phyloP scores from a whole-genome alignment of 2,797 vertebrate species.

The Fistularia tabacaria region DNA sequence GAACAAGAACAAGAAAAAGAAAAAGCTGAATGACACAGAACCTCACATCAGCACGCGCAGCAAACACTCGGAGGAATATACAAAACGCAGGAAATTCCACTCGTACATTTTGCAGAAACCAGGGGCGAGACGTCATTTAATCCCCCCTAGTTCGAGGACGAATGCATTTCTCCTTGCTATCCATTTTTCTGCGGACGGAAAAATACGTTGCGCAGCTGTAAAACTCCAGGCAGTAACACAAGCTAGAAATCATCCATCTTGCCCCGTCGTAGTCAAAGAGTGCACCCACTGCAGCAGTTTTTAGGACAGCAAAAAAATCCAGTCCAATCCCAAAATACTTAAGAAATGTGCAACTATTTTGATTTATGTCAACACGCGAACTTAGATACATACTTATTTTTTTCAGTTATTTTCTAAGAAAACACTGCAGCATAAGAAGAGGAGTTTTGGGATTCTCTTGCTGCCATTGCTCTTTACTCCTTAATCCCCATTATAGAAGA shows the following conservation, averaged over 20 bases:
- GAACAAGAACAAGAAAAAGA: conserved; percentile 11
- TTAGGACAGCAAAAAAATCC: conserved; percentile 41
- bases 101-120: neutral
- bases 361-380: conserved; percentile 45
- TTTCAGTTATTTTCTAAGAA: too few species aligned
- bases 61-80: conserved; percentile 5
- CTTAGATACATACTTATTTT: too few species aligned
- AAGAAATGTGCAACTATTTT: conserved; percentile 28
- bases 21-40: conserved; percentile 43
- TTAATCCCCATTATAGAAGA: conserved; percentile 46
- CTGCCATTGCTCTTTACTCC: conserved; percentile 4
- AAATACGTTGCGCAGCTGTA: conserved; percentile 52
- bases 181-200: conserved; percentile 54
- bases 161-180: conserved; percentile 46
- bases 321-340: conserved; percentile 47
- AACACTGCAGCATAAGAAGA: too few species aligned
- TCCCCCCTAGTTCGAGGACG: conserved; percentile 26
- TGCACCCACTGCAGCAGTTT: conserved; percentile 18
- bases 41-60: conserved; percentile 16
- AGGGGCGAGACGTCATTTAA: conserved; percentile 14
- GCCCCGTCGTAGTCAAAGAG: conserved; percentile 47
- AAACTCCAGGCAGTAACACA: conserved; percentile 46
- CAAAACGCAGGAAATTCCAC: neutral
- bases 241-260: conserved; percentile 59
- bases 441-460: neutral